phyloP scores from a whole-genome alignment of 2,113 vertebrate species.

The Perca fluviatilis region DNA sequence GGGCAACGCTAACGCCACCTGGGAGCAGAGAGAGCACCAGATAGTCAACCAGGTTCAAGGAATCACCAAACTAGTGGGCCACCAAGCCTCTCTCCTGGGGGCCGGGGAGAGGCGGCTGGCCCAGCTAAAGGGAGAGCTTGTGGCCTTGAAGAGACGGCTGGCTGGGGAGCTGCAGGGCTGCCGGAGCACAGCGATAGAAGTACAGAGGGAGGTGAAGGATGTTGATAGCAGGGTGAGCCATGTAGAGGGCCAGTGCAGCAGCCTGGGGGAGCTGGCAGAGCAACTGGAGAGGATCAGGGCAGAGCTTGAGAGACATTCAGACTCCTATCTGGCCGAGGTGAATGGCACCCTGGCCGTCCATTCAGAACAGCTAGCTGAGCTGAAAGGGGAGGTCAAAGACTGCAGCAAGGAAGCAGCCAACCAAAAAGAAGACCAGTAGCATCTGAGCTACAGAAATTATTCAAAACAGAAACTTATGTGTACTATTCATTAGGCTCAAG shows the following conservation, averaged over 20 bases:
- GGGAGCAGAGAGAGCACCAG: slow-evolving; percentile 90
- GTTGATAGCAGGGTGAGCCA: slow-evolving; percentile 89
- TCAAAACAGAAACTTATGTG: slow-evolving; percentile 44
- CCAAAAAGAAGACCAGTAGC: slow-evolving; percentile 81
- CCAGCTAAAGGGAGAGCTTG: slow-evolving; percentile 92
- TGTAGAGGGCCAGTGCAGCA: slow-evolving; percentile 89
- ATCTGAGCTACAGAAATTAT: slow-evolving; percentile 52
- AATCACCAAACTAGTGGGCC: slow-evolving; percentile 90
- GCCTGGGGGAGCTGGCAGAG: slow-evolving; percentile 84
- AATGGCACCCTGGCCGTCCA: slow-evolving; percentile 90
- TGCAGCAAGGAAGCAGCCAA: slow-evolving; percentile 84
- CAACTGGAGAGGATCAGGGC: slow-evolving; percentile 87
- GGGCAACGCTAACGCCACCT: slow-evolving; percentile 87
- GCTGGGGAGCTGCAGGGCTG: slow-evolving; percentile 90
- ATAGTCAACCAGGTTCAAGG: slow-evolving; percentile 91
- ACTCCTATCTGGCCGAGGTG: slow-evolving; percentile 89
- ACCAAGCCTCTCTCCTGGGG: slow-evolving; percentile 89
- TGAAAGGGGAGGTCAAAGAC: slow-evolving; percentile 90
- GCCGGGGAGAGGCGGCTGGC: slow-evolving; percentile 90
- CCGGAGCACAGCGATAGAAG: slow-evolving; percentile 84
- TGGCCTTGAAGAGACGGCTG: slow-evolving; percentile 88
- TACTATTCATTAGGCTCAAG: slow-evolving; percentile 51
- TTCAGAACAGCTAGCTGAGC: slow-evolving; percentile 89
- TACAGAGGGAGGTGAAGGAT: slow-evolving; percentile 88
- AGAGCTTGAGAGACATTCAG: slow-evolving; percentile 88